Percentiles rank a stretch among this genome's conserved stretches.
Evolutionary conservation across 30 jellyfish, hydroid and myxozoan genomes (phyloP).

Genomic region (Cassiopea xamachana): DNA sequence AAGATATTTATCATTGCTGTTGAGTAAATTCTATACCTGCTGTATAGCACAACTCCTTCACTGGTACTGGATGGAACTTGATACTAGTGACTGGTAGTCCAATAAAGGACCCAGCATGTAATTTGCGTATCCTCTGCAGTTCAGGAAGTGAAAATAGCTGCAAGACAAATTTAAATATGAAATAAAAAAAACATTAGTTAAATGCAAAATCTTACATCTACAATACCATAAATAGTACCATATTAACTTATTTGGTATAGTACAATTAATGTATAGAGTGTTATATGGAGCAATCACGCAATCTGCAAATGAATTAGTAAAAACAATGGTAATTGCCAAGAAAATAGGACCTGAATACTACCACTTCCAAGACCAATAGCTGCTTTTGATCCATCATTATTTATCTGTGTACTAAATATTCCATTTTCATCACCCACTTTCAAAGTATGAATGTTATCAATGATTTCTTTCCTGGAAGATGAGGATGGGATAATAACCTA

Average conservation of each 20-base stretch:
- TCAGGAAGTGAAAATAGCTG: constrained; percentile 56
- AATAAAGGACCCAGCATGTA: constrained; percentile 74
- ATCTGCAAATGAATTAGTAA: background rate
- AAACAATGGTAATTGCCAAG: background rate
- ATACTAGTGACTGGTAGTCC: constrained; percentile 85
- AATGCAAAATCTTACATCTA: background rate
- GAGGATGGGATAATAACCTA: background rate
- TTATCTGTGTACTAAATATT: constrained; percentile 71
- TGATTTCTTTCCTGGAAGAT: constrained; percentile 19
- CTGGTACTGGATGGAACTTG: constrained; percentile 81
- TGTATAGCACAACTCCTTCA: constrained; percentile 57
- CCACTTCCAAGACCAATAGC: constrained; percentile 99
- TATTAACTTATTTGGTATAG: too few relatives aligned
- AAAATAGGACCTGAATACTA: constrained; percentile 68
- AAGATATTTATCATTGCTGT: too few relatives aligned
- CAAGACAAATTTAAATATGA: background rate
- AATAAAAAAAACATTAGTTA: background rate
- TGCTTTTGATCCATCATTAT: constrained; percentile 68
- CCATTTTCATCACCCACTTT: constrained; percentile 84
- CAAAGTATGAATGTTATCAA: constrained; percentile 44
- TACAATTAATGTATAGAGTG: too few relatives aligned
- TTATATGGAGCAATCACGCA: too few relatives aligned
- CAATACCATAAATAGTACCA: too few relatives aligned
- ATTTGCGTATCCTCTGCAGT: constrained; percentile 82
- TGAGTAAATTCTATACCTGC: constrained; percentile 69